phyloP scores from a whole-genome alignment of 2,888 invertebrate species.

The Cyaniris semiargus region DNA sequence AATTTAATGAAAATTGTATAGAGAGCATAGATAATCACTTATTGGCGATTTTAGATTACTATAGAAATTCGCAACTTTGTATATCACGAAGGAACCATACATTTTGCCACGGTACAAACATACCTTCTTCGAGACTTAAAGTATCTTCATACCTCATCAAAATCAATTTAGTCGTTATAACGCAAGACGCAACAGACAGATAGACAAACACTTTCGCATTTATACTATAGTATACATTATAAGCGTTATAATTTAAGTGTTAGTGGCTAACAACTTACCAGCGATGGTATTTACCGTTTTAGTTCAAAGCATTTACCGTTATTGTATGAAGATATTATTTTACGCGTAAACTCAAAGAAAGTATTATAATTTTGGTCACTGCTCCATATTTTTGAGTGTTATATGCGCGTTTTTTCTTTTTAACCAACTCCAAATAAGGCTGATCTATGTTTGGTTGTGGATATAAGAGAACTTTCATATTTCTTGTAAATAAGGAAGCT shows the following conservation, averaged over 20 bases:
- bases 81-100: not conserved
- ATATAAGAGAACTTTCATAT: not conserved
- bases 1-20: not conserved
- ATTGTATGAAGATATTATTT: slow-evolving; percentile 1
- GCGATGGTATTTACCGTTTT: slow-evolving; percentile 16
- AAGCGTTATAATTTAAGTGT: not conserved
- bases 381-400: not conserved
- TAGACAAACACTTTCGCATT: not conserved
- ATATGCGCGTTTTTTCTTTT: not conserved
- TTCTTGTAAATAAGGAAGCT: not conserved
- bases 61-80: too few species aligned
- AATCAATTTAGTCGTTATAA: too few species aligned
- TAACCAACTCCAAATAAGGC: not conserved
- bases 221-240: not conserved
- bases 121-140: too few species aligned
- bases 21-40: not conserved
- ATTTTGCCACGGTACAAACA: not conserved
- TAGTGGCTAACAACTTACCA: not conserved
- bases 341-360: not conserved
- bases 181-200: not conserved
- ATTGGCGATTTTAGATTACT: not conserved
- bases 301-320: not conserved
- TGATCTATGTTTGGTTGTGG: not conserved
- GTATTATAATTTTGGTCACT: not conserved
- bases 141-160: too few species aligned